A percentile compares a stretch with the other conserved stretches of the same genome.
These are phyloP conservation scores for Montipora efflorescens DNA, from an alignment of 64 coral and sea anemone species.

Conservation along the genomic window DNA sequence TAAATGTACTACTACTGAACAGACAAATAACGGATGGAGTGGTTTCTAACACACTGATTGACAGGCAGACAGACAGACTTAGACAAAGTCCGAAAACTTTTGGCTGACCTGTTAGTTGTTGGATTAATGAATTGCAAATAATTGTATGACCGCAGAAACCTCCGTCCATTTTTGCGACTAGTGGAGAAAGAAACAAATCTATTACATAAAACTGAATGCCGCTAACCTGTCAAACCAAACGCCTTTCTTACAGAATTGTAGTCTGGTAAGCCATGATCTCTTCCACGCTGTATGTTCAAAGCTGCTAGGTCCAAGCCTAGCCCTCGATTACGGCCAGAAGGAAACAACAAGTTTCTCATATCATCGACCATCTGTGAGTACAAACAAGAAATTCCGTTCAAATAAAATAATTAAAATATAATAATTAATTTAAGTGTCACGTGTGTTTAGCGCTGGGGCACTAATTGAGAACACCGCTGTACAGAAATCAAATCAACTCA, in stretches of 20 bases:
- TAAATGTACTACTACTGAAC: no score
- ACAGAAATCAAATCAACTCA: no score
- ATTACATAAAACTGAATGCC: background rate
- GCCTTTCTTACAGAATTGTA: constrained; percentile 81
- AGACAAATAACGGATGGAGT: no score
- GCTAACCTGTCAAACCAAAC: constrained; percentile 70
- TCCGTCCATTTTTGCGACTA: background rate
- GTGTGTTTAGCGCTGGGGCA: no score
- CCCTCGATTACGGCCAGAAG: constrained; percentile 55
- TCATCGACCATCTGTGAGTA: constrained; percentile 86
- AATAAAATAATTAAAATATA: no score
- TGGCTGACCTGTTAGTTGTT: background rate
- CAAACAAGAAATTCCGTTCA: background rate
- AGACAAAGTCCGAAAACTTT: background rate
- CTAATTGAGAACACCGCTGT: no score
- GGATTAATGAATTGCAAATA: no score
- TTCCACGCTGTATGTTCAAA: constrained; percentile 90
- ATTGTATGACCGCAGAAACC: no score
- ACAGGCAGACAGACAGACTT: background rate
- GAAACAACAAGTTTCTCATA: constrained; percentile 87
- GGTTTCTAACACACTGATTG: background rate
- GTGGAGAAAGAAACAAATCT: background rate
- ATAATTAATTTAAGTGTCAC: no score
- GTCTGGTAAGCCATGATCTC: constrained; percentile 91
- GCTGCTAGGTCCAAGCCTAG: constrained; percentile 84